Evolutionary conservation across 1,140 invertebrate genomes (phyloP).

Genomic region (Papilio glaucus): DNA sequence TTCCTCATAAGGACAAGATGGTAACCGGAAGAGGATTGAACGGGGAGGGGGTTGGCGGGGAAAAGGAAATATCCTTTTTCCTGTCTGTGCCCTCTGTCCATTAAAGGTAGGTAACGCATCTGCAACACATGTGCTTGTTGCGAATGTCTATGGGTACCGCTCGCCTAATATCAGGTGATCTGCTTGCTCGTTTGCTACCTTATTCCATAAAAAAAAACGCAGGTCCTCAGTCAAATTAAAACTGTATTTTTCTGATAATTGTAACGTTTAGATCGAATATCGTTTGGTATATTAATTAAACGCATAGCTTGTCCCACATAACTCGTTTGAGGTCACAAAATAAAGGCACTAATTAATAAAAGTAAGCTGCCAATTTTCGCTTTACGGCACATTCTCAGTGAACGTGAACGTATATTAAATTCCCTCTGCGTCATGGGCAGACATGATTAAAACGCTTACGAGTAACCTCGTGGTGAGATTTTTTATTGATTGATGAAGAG

Average conservation of each 20-base stretch:
- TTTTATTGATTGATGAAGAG: not conserved
- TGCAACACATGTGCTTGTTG: too few species aligned
- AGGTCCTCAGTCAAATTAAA: too few species aligned
- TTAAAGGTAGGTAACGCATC: too few species aligned
- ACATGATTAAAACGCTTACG: slow-evolving; percentile 16
- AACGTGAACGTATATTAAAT: slow-evolving; percentile 12
- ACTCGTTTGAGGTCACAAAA: not conserved
- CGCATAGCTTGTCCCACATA: not conserved
- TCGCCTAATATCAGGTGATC: too few species aligned
- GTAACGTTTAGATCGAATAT: not conserved
- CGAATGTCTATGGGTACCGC: too few species aligned
- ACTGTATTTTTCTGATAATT: not conserved
- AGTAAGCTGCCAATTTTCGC: not conserved
- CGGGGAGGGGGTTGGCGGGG: too few species aligned
- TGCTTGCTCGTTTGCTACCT: not conserved
- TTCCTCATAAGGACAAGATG: too few species aligned
- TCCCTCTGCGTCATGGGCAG: not conserved
- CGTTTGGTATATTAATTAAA: too few species aligned
- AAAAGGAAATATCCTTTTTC: too few species aligned
- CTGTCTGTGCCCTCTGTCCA: too few species aligned
- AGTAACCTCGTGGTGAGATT: not conserved
- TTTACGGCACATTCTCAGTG: slow-evolving; percentile 2
- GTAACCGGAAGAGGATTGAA: too few species aligned
- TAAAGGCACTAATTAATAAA: slow-evolving; percentile 17
- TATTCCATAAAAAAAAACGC: not conserved